Evolutionary conservation across 2,888 invertebrate species (phyloP), one percentile per base, ranked within the genome.

Genomic region (Catocala fraxini): DNA sequence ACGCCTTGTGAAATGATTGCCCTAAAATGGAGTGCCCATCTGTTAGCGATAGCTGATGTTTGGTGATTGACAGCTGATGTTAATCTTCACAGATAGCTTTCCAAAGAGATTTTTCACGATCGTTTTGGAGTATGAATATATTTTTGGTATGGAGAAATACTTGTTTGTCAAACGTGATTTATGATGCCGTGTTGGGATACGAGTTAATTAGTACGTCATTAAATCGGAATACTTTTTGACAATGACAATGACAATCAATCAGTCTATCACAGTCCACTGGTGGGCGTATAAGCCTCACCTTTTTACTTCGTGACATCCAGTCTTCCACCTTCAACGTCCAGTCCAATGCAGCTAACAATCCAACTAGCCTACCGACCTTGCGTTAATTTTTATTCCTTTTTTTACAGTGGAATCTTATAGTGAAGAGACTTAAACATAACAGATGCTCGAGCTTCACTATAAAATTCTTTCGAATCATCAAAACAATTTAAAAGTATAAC

Each of bases 11-110:
- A 70, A 78, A 71, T 63, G 78, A 68, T 71, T 64, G 76, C 78
- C 75, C 78, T 77, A 68, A 77, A 77, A 75, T 48, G 69, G 71
- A 65, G 57, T 62, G 67, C 63, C 75, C 76, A 77, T 77, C 69
- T 77, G 76, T 75, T 77, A 55, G 68, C 54, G 63, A 77, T 77
- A 72, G 66, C 66, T 64, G 70, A 73, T 70, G 64, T 62, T 47
- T 56, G 12, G 43, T 77, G 76, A 77, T 77, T 73, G 76, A 75
- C 73, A 71, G 65, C 55, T 57, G 69, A 68, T 67, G 71, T 73
- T 69, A 57, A 77, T 73, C 67, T 69, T 66, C 54, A 53, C 57
- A 67, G 9, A 56, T 72, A 62, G 65, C 71, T 77, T 77, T 77
- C 73, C 66, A 68, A 72, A 67, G 9, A 59, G 55, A 60, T 61